Evolutionary conservation across 2,113 vertebrate species (phyloP), one percentile per base, ranked within the genome.

Genomic region (Formicarius rufipectus): DNA sequence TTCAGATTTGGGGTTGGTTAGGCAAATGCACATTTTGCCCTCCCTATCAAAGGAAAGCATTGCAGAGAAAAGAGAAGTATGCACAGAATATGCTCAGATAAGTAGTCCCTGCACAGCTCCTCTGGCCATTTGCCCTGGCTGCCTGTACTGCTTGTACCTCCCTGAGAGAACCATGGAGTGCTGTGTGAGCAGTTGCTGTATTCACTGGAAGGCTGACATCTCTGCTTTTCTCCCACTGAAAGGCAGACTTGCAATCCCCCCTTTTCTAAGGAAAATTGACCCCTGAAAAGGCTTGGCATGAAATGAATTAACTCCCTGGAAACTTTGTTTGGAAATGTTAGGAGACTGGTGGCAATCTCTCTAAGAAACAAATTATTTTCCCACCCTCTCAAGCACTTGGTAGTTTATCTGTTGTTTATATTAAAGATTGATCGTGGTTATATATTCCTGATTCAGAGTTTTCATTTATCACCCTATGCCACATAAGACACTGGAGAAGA

Each of bases 361-460:
- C 3, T 75, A 92, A 89, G 83, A 96, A 89, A 95, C 91, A 95
- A 95, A 96, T 96, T 94, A 95, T 97, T 97, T 96, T 96, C 96
- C 95, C 96, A 96, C 91, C 91, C 94, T 95, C 91, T 96, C 93
- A 89, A 95, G 93, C 87, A 89, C 91, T 95, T 95, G 80, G 76
- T 96, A 89, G 94, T 96, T 97, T 97, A 96, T 97, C 95, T 95
- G 60, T 92, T 97, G 92, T 95, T 96, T 96, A 87, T 92, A 37
- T 90, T 95, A 87, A 93, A 95, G 95, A 93, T 96, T 95, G 95
- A 93, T 95, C 1, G 3, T 87, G 60, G 86, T 89, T 92, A 92
- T 90, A 44, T 96, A 81, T 95, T 91, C 37, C 52, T 89, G 83
- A 93, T 91, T 94, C 76, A 14, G 63, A 76, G 76, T 58, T 93